Evolutionary conservation across 53 echinoderm and acorn worm genomes (phyloP).

Genomic region (Echinometra lucunter): DNA sequence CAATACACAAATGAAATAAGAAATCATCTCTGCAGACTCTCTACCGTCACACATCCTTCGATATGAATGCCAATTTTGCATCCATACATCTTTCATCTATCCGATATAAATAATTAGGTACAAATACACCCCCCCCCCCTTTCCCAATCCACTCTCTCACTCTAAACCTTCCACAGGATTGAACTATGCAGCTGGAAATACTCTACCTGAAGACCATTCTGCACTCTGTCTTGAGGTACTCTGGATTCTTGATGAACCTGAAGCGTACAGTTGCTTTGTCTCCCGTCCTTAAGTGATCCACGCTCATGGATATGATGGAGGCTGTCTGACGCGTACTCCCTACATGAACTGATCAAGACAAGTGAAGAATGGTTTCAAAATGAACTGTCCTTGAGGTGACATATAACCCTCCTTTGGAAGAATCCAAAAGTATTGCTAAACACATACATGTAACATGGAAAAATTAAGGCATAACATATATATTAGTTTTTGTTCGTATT

Average conservation of each 20-base stretch:
- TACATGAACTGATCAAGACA: slow-evolving; percentile 81
- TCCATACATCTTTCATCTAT: too few relatives aligned
- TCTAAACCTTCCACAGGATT: too few relatives aligned
- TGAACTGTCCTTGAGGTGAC: too few relatives aligned
- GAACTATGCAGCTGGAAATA: not conserved
- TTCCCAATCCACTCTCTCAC: too few relatives aligned
- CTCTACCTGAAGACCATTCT: slow-evolving; percentile 97
- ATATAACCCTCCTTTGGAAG: too few relatives aligned
- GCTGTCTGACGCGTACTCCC: slow-evolving; percentile 99
- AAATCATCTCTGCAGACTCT: not conserved
- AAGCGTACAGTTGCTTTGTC: slow-evolving; percentile 95
- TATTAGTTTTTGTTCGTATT: too few relatives aligned
- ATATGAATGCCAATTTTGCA: not conserved
- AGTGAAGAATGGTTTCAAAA: not conserved
- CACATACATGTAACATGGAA: too few relatives aligned
- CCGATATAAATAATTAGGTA: too few relatives aligned
- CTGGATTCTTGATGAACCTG: slow-evolving; percentile 99
- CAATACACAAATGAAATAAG: too few relatives aligned
- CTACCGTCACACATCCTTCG: not conserved
- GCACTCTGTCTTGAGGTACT: slow-evolving; percentile 87
- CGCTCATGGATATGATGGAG: slow-evolving; percentile 93
- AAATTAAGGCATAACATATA: too few relatives aligned
- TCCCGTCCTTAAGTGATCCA: slow-evolving; percentile 92
- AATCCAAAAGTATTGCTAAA: too few relatives aligned
- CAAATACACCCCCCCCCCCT: too few relatives aligned